phyloP scores from a whole-genome alignment of 2,888 invertebrate genomes.

The Omphaloscelis lunosa region DNA sequence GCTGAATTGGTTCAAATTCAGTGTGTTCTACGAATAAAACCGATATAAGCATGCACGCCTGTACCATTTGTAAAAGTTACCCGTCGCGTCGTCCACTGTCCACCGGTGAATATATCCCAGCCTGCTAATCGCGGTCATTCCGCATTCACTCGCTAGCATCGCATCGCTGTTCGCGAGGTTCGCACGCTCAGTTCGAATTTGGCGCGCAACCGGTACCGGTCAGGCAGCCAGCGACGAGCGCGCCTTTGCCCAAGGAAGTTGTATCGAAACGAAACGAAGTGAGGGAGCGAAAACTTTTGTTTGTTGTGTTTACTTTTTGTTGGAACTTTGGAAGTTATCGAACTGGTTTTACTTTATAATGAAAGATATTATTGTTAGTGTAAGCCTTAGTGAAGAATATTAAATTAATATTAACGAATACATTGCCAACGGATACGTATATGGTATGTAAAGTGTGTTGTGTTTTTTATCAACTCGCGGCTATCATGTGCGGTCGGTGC shows the following conservation, averaged over 20 bases:
- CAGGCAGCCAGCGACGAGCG: conserved; percentile 76
- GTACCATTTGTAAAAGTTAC: conserved; percentile 68
- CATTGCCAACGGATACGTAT: conserved; percentile 43
- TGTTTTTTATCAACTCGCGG: conserved; percentile 80
- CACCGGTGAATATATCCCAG: conserved; percentile 59
- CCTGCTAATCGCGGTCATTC: conserved; percentile 68
- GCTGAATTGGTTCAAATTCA: conserved; percentile 63
- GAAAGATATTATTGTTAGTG: conserved; percentile 62
- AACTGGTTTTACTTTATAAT: conserved; percentile 67
- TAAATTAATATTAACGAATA: conserved; percentile 42
- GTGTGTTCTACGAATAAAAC: conserved; percentile 65
- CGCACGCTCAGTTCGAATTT: conserved; percentile 84
- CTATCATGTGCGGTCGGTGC: conserved; percentile 81
- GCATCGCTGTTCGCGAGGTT: conserved; percentile 52
- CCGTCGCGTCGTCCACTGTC: conserved; percentile 59
- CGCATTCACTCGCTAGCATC: conserved; percentile 64
- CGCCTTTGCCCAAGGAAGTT: conserved; percentile 77
- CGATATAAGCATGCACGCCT: conserved; percentile 57
- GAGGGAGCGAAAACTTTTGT: conserved; percentile 72
- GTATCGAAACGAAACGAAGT: conserved; percentile 62
- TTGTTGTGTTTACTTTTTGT: conserved; percentile 78
- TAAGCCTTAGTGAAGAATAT: conserved; percentile 43
- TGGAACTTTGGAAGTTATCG: conserved; percentile 70
- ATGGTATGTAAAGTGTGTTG: conserved; percentile 76
- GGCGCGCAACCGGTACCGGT: conserved; percentile 78